These are phyloP conservation scores for Tribolium madens DNA, from an alignment of 1,140 invertebrate genomes.

Conservation along the genomic window DNA sequence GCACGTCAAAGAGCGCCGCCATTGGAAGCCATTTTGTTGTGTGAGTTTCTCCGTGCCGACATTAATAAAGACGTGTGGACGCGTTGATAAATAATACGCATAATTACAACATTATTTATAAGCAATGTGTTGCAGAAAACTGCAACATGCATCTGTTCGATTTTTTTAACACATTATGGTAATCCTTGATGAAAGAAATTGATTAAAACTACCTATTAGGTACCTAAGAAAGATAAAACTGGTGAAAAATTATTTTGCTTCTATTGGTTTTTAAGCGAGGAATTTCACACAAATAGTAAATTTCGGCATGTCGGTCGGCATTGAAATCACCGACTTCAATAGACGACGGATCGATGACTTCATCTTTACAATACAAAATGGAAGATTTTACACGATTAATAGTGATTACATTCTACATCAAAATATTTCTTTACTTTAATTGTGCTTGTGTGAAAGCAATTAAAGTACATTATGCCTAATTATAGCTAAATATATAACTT, in stretches of 20 bases:
- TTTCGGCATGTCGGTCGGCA: conserved; percentile 1
- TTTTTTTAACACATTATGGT: conserved; percentile 1
- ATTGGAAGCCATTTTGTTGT: conserved; percentile 61
- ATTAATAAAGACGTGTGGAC: conserved; percentile 49
- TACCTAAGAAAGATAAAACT: not conserved
- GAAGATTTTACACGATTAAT: not conserved
- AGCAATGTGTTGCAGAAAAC: conserved; percentile 14
- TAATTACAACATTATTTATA: conserved; percentile 34
- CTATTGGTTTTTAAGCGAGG: not conserved
- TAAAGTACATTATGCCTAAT: no score
- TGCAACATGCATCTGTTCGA: not conserved
- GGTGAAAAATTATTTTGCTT: not conserved
- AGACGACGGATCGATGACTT: conserved; percentile 6
- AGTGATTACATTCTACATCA: not conserved
- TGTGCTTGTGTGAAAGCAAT: not conserved
- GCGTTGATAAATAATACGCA: conserved; percentile 41
- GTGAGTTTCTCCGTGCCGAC: conserved; percentile 37
- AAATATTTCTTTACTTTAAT: not conserved
- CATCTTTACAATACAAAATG: not conserved
- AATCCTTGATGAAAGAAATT: not conserved
- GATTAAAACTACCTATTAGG: not conserved
- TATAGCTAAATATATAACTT: no score
- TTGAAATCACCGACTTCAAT: conserved; percentile 27
- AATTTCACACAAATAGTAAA: not conserved
- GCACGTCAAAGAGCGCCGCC: conserved; percentile 59